Conservation (phyloP, 2,113 vertebrate species). For the Capreolus pygargus region DNA sequence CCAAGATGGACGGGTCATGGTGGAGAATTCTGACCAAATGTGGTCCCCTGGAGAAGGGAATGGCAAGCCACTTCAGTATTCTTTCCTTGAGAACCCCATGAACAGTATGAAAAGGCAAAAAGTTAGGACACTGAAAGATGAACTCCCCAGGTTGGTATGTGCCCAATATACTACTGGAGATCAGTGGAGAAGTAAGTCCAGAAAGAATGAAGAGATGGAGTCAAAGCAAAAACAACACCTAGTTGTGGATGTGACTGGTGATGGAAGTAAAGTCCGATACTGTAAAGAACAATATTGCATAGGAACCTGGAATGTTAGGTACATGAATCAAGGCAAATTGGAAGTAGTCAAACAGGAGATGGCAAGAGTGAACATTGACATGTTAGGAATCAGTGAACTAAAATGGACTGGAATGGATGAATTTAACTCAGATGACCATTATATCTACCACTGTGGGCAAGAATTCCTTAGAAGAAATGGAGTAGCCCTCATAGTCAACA, state of each 20-base stretch:
- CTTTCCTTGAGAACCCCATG: not conserved
- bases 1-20: not conserved
- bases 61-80: not conserved
- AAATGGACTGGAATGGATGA: not conserved
- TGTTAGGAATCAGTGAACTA: not conserved
- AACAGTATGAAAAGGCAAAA: not conserved
- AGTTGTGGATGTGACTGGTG: not conserved
- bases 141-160: not conserved
- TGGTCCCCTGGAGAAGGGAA: not conserved
- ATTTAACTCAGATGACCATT: not conserved
- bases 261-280: not conserved
- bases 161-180: not conserved
- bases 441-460: not conserved
- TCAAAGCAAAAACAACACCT: not conserved
- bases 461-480: not conserved
- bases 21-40: not conserved
- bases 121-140: not conserved
- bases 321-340: not conserved
- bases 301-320: not conserved
- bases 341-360: not conserved
- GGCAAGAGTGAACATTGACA: not conserved
- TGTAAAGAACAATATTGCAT: not conserved
- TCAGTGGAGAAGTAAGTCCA: not conserved
- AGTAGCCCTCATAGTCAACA: not conserved
- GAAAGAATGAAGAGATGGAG: not conserved